Evolutionary conservation across 1,140 invertebrate genomes (phyloP).

Genomic region (Macrocentrus cingulum): DNA sequence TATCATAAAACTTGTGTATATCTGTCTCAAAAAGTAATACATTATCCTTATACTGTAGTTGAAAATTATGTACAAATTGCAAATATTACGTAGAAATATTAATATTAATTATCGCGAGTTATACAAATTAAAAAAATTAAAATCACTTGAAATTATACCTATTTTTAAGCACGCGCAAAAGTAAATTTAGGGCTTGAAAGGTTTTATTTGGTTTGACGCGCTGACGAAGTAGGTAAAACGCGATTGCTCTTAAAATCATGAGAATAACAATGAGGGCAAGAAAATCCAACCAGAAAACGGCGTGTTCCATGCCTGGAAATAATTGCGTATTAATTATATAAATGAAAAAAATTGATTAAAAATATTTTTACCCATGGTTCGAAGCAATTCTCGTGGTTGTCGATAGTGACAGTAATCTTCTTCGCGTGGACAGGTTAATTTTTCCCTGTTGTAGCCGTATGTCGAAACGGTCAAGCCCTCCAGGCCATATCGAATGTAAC

Average conservation of each 20-base stretch:
- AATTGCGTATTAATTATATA: not conserved
- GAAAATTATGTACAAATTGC: no score
- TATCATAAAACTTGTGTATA: no score
- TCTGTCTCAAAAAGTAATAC: no score
- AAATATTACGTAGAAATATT: no score
- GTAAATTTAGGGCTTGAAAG: conserved; percentile 64
- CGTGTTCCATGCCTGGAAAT: conserved; percentile 62
- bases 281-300: conserved; percentile 66
- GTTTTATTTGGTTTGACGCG: conserved; percentile 69
- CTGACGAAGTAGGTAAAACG: conserved; percentile 68
- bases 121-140: not conserved
- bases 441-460: conserved; percentile 72
- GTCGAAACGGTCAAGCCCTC: conserved; percentile 78
- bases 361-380: conserved; percentile 57
- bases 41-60: no score
- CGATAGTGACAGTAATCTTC: conserved; percentile 73
- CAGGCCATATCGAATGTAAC: conserved; percentile 78
- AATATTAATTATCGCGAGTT: no score
- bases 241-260: conserved; percentile 61
- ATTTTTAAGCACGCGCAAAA: conserved; percentile 64
- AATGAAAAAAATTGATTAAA: not conserved
- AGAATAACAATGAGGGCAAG: conserved; percentile 61
- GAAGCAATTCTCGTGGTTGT: conserved; percentile 64
- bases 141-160: conserved; percentile 56
- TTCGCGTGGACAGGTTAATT: conserved; percentile 66